Base-by-base conservation (phyloP, 2,113 vertebrate species). In the Hydrolagus affinis region DNA sequence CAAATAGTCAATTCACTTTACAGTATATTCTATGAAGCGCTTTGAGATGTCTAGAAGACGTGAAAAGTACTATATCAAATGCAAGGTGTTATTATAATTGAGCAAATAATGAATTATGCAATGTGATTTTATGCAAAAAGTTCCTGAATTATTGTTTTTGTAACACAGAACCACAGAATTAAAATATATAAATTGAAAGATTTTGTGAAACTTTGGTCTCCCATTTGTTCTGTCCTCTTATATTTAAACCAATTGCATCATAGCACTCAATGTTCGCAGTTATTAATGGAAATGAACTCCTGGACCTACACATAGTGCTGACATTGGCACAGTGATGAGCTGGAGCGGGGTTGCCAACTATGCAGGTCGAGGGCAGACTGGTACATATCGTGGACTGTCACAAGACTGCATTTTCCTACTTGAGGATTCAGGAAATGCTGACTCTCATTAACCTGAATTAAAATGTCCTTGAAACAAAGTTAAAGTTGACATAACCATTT, bases 391-490 rank as follows among this genome's bases (percentile, higher is more conserved):
- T 70, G 80, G 89, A 74, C 0, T 73, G 30, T 89, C 30, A 88
- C 87, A 83, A 88, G 80, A 0, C 0, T 10, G 1, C 25, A 21
- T 85, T 87, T 1, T 86, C 86, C 60, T 1, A 30, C 74, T 87
- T 87, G 68, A 90, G 86, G 91, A 87, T 89, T 91, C 86, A 85
- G 44, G 87, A 90, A 89, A 59, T 56, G 25, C 87, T 92, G 89
- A 90, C 90, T 90, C 89, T 90, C 89, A 90, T 90, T 89, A 91
- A 86, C 85, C 77, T 91, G 64, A 89, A 90, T 91, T 91, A 88
- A 85, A 89, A 72, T 87, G 86, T 85, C 89, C 87, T 93, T 91
- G 87, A 90, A 89, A 87, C 32, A 73, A 87, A 56, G 85, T 59
- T 86, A 86, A 86, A 85, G 19, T 86, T 88, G 78, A 87, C 88